Conservation (phyloP, 1,140 invertebrate genomes). For the Dendrolimus punctatus region DNA sequence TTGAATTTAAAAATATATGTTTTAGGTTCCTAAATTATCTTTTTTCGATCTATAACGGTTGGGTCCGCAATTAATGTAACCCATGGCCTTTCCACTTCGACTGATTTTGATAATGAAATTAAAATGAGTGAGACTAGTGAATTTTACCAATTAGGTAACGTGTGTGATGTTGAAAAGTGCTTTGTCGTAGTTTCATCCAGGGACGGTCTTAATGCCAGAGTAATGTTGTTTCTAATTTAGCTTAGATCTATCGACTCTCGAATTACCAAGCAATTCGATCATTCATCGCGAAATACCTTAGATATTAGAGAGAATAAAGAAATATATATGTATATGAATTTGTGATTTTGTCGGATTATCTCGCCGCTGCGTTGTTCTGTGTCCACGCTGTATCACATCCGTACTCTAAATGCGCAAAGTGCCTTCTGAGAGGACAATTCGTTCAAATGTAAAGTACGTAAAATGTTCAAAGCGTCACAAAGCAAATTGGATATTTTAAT, state of each 20-base stretch:
- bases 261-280: constrained; percentile 70
- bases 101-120: constrained; percentile 44
- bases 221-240: constrained; percentile 62
- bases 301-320: constrained; percentile 58
- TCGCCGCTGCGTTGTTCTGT: constrained; percentile 30
- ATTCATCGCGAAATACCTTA: constrained; percentile 71
- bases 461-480: no score
- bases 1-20: constrained; percentile 30
- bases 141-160: constrained; percentile 55
- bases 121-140: constrained; percentile 59
- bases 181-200: constrained; percentile 45
- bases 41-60: constrained; percentile 5
- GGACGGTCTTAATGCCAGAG: constrained; percentile 48
- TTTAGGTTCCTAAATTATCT: constrained; percentile 50
- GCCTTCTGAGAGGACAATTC: no score
- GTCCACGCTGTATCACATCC: not conserved
- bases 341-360: constrained; percentile 36
- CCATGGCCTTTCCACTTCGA: constrained; percentile 18
- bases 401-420: no score
- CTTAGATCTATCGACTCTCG: constrained; percentile 55
- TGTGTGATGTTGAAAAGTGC: constrained; percentile 53
- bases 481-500: no score
- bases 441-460: no score
- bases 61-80: not conserved
- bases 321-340: constrained; percentile 50